Conservation (phyloP, 2,888 invertebrate genomes). For the Mactromeris polynyma region DNA sequence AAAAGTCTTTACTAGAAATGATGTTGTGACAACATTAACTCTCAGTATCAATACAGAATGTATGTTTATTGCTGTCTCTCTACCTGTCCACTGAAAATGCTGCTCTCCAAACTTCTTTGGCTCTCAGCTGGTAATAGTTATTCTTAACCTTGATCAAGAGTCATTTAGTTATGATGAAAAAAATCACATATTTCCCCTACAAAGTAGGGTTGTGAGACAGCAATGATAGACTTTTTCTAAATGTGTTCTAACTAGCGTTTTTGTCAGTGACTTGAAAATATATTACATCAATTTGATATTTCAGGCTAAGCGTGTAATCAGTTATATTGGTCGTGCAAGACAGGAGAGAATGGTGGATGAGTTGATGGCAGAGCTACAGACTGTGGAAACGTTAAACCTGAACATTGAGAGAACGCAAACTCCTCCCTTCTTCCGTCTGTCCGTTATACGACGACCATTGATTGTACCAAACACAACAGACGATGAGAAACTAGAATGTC, state of each 20-base stretch:
- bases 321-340: conserved; percentile 96
- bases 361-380: conserved; percentile 98
- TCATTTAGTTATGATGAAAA: too few species aligned
- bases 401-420: conserved; percentile 98
- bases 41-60: too few species aligned
- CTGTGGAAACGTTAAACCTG: conserved; percentile 98
- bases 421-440: conserved; percentile 98
- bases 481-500: conserved; percentile 88
- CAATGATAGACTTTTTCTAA: too few species aligned
- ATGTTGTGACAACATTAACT: too few species aligned
- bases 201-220: too few species aligned
- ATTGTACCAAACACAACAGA: conserved; percentile 85
- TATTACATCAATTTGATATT: not conserved
- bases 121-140: too few species aligned
- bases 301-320: conserved; percentile 97
- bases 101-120: too few species aligned
- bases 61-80: too few species aligned
- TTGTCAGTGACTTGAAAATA: not conserved
- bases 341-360: conserved; percentile 97
- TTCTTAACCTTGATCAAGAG: too few species aligned
- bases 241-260: not conserved
- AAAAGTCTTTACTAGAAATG: too few species aligned
- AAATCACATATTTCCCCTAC: too few species aligned
- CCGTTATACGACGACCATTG: conserved; percentile 87
- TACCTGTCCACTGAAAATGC: too few species aligned